Conservation (phyloP, 2,797 vertebrate genomes). For the Columba guinea region DNA sequence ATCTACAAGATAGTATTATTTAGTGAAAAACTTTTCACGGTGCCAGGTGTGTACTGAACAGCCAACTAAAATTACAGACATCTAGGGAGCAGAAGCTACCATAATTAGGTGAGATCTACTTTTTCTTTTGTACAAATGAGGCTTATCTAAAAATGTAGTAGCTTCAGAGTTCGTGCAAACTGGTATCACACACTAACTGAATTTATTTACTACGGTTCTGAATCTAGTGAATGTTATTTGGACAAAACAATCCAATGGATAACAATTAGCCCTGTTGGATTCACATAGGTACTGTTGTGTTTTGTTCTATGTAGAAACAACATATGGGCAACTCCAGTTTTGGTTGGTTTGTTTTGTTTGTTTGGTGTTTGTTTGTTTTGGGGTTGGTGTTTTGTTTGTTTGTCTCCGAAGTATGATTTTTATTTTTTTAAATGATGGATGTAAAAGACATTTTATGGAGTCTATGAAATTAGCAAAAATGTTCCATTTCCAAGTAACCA, state of each 20-base stretch:
- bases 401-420: not conserved
- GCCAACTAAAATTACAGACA: not conserved
- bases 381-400: not conserved
- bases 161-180: not conserved
- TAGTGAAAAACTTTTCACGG: not conserved
- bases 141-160: not conserved
- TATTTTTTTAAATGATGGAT: not conserved
- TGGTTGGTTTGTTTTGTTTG: too few species aligned
- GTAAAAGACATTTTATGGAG: not conserved
- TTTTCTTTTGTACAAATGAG: not conserved
- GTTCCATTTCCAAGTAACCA: not conserved
- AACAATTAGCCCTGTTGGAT: not conserved
- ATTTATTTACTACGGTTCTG: not conserved
- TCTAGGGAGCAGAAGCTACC: not conserved
- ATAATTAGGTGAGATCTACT: not conserved
- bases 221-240: not conserved
- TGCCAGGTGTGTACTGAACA: not conserved
- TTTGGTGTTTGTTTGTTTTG: too few species aligned
- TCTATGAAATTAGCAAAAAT: not conserved
- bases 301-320: not conserved
- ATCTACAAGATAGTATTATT: not conserved
- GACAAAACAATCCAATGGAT: not conserved
- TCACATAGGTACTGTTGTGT: not conserved
- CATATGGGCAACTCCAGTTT: not conserved
- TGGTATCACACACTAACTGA: not conserved